Base-by-base conservation (phyloP, 2,797 vertebrate genomes). In the Lepus townsendii region DNA sequence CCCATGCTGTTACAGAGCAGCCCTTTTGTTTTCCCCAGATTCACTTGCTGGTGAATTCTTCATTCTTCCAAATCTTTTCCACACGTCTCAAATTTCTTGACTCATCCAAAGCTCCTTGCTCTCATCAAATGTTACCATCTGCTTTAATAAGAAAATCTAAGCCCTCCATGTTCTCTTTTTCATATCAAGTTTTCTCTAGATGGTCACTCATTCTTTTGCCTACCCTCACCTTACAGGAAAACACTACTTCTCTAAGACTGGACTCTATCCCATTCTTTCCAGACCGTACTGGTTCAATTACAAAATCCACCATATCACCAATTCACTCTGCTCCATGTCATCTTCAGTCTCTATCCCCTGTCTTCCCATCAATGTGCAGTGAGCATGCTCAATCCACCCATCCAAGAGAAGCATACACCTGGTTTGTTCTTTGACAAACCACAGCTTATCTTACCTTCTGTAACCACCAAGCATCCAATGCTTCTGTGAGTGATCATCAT, bases 1-100 rank as follows among this genome's bases (percentile, higher is more conserved):
- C 62, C 71, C 42, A 72, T 10, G 2, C 65, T 82, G 62, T 83
- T 60, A 76, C 71, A 35, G 50, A 93, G 75, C 22, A 84, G 76
- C 19, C 32, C 30, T 71, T 93, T 76, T 63, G 57, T 94, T 92
- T 92, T 57, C 14, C 32, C 83, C 42, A 57, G 72, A 87, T 10
- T 52, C 42, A 86, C 57, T 93, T 66, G 57, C 42, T 92, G 57
- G 79, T 91, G 57, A 96, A 90, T 88, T 88, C 77, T 72, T 72
- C 42, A 57, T 42, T 93, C 83, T 95, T 94, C 79, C 90, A 90
- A 94, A 88, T 88, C 69, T 76, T 88, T 96, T 94, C 92, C 90
- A 97, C 83, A 80, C 47, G 75, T 93, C 85, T 97, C 85, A 65
- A 88, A 77, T 91, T 83, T 88, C 95, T 90, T 92, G 38, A 92